Evolutionary conservation across 2,888 invertebrate genomes (phyloP), one percentile per base, ranked within the genome.

Genomic region (Noctua fimbriata): DNA sequence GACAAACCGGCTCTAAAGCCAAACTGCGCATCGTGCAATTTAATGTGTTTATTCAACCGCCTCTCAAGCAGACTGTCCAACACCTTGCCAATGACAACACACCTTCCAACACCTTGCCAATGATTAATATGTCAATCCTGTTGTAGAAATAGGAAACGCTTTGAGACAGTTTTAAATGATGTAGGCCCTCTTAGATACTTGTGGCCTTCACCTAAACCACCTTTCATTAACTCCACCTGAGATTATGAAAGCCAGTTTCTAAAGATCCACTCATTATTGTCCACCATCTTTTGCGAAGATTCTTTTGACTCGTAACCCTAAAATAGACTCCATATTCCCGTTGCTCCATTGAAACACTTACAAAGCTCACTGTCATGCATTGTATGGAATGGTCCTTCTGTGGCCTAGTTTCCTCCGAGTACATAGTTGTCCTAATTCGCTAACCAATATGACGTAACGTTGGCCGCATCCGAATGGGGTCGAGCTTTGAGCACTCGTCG

Each of bases 341-440:
- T 4, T 52, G 49, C 36, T 10, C 75, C 2, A 75, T 58, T 49
- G 32, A 73, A 67, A 44, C 10, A 60, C 44, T 28, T 10, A 18
- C 44, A 44, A 65, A 76, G 28, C 60, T 55, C 36, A 44, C 32
- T 84, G 69, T 18, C 7, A n/a, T 28, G 41, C 66, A 55, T 66
- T 67, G 55, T 75, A 69, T 72, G 55, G 58, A 87, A 66, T 84
- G 79, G 72, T 87, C 84, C 85, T 85, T 87, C 85, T 85, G 85
- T 77, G 70, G 9, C 77, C 85, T 60, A 77, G 58, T 67, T 74
- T 36, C 66, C 10, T 60, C 47, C n/a, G 32, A 83, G 84, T 88
- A 88, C 84, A 85, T 82, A 84, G 77, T 76, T 82, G 90, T 88
- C 91, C 91, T 87, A 91, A 90, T 91, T 91, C 84, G 78, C 88